These are phyloP conservation scores for Acleris literana DNA, from an alignment of 2,888 invertebrate genomes.

Conservation along the genomic window DNA sequence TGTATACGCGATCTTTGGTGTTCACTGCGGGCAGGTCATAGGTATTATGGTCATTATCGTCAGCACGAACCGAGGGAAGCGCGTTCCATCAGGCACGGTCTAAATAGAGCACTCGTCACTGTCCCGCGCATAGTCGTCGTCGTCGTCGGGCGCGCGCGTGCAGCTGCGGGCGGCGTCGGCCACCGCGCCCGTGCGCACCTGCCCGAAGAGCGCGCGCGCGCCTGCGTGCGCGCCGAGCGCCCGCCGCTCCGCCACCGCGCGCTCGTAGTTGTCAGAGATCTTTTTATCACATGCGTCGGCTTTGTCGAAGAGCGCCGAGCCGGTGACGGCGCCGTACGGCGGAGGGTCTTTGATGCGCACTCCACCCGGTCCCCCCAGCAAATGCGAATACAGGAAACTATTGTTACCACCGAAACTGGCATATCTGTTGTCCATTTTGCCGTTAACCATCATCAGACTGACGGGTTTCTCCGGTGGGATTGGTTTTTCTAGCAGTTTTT, in stretches of 20 bases:
- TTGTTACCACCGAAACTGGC: conserved; percentile 70
- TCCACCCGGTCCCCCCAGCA: conserved; percentile 59
- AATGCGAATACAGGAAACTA: conserved; percentile 76
- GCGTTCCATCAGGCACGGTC: conserved; percentile 39
- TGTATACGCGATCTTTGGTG: conserved; percentile 67
- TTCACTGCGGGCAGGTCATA: conserved; percentile 50
- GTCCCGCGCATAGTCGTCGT: conserved; percentile 81
- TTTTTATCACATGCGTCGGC: conserved; percentile 59
- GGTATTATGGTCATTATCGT: conserved; percentile 4
- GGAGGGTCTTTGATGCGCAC: conserved; percentile 72
- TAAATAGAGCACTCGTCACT: conserved; percentile 87
- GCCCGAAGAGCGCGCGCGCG: conserved; percentile 68
- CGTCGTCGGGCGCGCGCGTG: conserved; percentile 61
- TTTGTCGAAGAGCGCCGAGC: conserved; percentile 62
- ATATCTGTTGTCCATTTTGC: conserved; percentile 73
- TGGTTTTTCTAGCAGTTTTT: conserved; percentile 70
- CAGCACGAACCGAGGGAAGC: conserved; percentile 34
- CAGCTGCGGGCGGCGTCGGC: conserved; percentile 59
- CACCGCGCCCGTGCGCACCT: conserved; percentile 75
- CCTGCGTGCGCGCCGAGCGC: conserved; percentile 55
- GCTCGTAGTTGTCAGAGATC: conserved; percentile 79
- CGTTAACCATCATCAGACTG: conserved; percentile 77
- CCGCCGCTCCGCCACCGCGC: conserved; percentile 72
- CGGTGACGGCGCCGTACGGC: conserved; percentile 68
- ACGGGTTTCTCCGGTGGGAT: conserved; percentile 78